A percentile compares a stretch with the other conserved stretches of the same genome.
Evolutionary conservation across 2,113 vertebrate species (phyloP).

Genomic region (Noctilio leporinus): DNA sequence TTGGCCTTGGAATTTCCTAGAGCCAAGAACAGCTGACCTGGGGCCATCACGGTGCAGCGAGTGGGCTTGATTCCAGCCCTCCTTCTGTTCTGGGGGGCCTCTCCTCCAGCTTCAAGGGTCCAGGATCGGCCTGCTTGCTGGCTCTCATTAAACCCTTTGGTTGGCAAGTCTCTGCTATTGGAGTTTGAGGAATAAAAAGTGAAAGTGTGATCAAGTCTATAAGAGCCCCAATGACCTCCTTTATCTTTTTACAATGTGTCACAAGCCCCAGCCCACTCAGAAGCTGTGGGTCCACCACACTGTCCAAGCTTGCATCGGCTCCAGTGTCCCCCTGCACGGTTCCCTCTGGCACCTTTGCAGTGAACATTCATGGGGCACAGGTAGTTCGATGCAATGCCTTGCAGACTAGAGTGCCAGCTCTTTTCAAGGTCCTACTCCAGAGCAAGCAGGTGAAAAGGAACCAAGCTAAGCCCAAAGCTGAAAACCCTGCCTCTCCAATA

Average conservation of each 20-base stretch:
- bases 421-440: background rate
- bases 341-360: background rate
- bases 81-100: background rate
- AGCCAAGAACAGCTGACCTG: background rate
- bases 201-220: background rate
- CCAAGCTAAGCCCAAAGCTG: background rate
- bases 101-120: background rate
- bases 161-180: background rate
- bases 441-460: background rate
- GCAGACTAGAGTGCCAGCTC: background rate
- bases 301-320: background rate
- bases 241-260: background rate
- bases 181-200: background rate
- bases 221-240: background rate
- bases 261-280: background rate
- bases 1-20: background rate
- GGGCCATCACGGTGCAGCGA: background rate
- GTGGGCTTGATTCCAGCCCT: background rate
- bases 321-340: rapidly evolving
- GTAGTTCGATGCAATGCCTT: background rate
- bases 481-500: background rate
- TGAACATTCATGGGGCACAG: background rate
- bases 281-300: background rate
- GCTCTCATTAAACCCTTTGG: background rate
- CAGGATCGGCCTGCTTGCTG: background rate